Evolutionary conservation across 2,113 vertebrate species (phyloP), one percentile per base, ranked within the genome.

Genomic region (Synchiropus splendidus): DNA sequence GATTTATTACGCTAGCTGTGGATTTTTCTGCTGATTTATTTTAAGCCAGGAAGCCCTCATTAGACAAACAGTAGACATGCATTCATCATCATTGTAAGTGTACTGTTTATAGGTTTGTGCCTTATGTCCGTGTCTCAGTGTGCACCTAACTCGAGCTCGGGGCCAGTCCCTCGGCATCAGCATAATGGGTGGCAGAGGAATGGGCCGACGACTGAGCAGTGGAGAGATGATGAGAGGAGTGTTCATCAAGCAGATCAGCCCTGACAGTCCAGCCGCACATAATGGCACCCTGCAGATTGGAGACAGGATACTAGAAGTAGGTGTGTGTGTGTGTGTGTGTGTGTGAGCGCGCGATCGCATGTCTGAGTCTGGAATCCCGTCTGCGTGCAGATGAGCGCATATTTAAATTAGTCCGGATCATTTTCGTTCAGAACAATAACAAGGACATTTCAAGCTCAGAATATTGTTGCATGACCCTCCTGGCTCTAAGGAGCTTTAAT

Each of bases 151-250:
- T 61, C 86, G 92, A 75, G 89, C 83, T 50, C 81, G 85, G n/a
- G 88, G 88, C 59, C 90, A 91, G 58, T 93, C 89, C 14, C 67
- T 99, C 64, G 94, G 95, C 37, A 92, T 99, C 80, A 93, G 93
- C 77, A 96, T 99, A 70, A 89, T 92, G 78, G 95, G 94, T 69
- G 95, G 95, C 49, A 85, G 89, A 75, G 92, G 93, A 12, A 97
- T 99, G 92, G 95, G 94, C 36, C 89, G 86, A 55, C 89, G 95
- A 11, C 76, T 99, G 41, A 91, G 87, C 81, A 92, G 84, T 4
- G 94, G 95, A 43, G 90, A 94, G 83, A 86, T 98, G 65, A 95
- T 92, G 89, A 88, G 95, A 65, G 94, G 95, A 39, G 91, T 99
- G 80, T 97, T 98, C 74, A 89, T 99, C 75, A 99, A 97, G 50